Conservation (phyloP, 2,797 vertebrate species). For the Ctenopoma multispine region DNA sequence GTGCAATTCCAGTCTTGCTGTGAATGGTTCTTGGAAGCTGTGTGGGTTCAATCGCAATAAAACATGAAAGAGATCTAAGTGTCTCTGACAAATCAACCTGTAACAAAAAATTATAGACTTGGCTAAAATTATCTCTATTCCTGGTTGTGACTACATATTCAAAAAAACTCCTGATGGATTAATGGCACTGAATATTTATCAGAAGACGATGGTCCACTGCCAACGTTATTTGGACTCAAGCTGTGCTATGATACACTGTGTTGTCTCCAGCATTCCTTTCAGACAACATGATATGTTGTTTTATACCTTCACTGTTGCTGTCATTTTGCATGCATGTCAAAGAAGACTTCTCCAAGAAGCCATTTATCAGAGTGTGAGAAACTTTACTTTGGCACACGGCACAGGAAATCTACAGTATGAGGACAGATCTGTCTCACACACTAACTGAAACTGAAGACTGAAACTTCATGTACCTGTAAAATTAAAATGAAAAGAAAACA, state of each 20-base stretch:
- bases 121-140: slow-evolving; percentile 54
- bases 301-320: slow-evolving; percentile 27
- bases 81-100: slow-evolving; percentile 27
- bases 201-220: slow-evolving; percentile 76
- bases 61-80: slow-evolving; percentile 28
- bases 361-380: slow-evolving; percentile 60
- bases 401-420: slow-evolving; percentile 16
- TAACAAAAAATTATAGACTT: slow-evolving; percentile 33
- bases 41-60: slow-evolving; percentile 20
- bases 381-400: slow-evolving; percentile 55
- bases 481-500: slow-evolving; percentile 12
- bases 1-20: slow-evolving; percentile 36
- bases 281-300: slow-evolving; percentile 58
- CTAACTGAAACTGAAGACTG: too few relatives aligned
- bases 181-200: slow-evolving; percentile 54
- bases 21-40: slow-evolving; percentile 9
- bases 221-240: slow-evolving; percentile 49
- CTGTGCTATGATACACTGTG: slow-evolving; percentile 39
- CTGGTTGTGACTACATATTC: slow-evolving; percentile 40
- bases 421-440: slow-evolving; percentile 15
- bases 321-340: slow-evolving; percentile 43
- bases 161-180: slow-evolving; percentile 63
- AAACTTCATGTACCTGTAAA: slow-evolving; percentile 25
- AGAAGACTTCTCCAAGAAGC: slow-evolving; percentile 22
- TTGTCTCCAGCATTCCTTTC: slow-evolving; percentile 59